A percentile compares a stretch with the other conserved stretches of the same genome.
Evolutionary conservation across 2,888 invertebrate species (phyloP).

Genomic region (Antitype chi): DNA sequence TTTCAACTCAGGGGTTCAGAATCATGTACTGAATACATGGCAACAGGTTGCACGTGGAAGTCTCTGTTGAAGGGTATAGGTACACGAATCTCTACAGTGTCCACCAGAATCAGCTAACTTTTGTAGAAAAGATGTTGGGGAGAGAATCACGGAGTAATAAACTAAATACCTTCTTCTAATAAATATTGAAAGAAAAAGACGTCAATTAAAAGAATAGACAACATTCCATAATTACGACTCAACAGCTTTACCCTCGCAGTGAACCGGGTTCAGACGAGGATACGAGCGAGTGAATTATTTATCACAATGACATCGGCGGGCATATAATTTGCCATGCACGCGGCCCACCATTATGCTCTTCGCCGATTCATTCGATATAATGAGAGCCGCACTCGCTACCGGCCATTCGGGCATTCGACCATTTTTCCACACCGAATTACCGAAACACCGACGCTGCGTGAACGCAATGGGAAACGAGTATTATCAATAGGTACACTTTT

Average conservation of each 20-base stretch:
- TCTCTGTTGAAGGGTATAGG: too few relatives aligned
- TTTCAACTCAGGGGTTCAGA: too few relatives aligned
- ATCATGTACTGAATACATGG: too few relatives aligned
- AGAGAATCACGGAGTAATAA: background rate
- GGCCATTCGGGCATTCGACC: constrained; percentile 79
- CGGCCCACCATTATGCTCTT: constrained; percentile 83
- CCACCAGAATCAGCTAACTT: background rate
- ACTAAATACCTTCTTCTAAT: background rate
- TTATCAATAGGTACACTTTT: constrained; percentile 35
- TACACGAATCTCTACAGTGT: background rate
- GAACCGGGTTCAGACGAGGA: constrained; percentile 47
- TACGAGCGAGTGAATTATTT: constrained; percentile 80
- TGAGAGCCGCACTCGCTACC: constrained; percentile 82
- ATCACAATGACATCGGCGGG: constrained; percentile 87
- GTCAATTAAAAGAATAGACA: constrained; percentile 26
- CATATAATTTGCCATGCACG: constrained; percentile 87
- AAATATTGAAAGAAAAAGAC: background rate
- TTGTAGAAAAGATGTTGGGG: background rate
- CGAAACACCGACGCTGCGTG: constrained; percentile 62
- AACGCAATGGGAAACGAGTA: constrained; percentile 57
- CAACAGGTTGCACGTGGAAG: too few relatives aligned
- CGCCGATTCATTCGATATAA: constrained; percentile 88
- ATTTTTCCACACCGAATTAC: constrained; percentile 69
- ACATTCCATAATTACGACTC: constrained; percentile 47
- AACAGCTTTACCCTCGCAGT: constrained; percentile 29